phyloP scores from a whole-genome alignment of 2,797 vertebrate species.

The Mastacembelus armatus region DNA sequence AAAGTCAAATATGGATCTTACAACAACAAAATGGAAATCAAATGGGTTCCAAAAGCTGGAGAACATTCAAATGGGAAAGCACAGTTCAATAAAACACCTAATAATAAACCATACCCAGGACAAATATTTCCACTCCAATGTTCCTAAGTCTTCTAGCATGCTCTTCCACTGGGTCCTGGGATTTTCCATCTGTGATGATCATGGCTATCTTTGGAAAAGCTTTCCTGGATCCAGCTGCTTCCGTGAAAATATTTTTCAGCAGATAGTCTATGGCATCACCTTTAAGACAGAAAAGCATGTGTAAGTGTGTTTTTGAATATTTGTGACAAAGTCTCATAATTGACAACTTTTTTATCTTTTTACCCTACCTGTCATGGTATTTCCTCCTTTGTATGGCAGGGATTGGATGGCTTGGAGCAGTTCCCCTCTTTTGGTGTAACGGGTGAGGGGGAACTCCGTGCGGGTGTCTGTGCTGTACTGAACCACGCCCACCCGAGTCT shows the following conservation, averaged over 20 bases:
- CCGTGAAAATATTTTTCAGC: conserved; percentile 92
- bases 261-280: conserved; percentile 96
- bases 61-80: conserved; percentile 60
- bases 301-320: not conserved
- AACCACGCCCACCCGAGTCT: conserved; percentile 94
- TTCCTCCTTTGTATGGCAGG: conserved; percentile 98
- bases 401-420: conserved; percentile 92
- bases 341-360: not conserved
- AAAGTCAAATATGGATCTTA: conserved; percentile 52
- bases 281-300: conserved; percentile 65
- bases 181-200: conserved; percentile 99
- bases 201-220: conserved; percentile 96
- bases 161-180: conserved; percentile 97
- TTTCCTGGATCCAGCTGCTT: conserved; percentile 92
- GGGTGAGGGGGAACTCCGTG: conserved; percentile 95
- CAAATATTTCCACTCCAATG: conserved; percentile 97
- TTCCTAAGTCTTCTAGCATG: conserved; percentile 92
- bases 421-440: conserved; percentile 88
- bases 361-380: conserved; percentile 95
- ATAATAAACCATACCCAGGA: conserved; percentile 88
- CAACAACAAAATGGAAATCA: conserved; percentile 65
- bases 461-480: conserved; percentile 98
- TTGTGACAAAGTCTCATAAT: too few relatives aligned
- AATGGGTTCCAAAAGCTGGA: conserved; percentile 67
- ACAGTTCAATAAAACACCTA: conserved; percentile 65